Evolutionary conservation across 2,888 invertebrate species (phyloP).

Genomic region (Rosalia funebris): DNA sequence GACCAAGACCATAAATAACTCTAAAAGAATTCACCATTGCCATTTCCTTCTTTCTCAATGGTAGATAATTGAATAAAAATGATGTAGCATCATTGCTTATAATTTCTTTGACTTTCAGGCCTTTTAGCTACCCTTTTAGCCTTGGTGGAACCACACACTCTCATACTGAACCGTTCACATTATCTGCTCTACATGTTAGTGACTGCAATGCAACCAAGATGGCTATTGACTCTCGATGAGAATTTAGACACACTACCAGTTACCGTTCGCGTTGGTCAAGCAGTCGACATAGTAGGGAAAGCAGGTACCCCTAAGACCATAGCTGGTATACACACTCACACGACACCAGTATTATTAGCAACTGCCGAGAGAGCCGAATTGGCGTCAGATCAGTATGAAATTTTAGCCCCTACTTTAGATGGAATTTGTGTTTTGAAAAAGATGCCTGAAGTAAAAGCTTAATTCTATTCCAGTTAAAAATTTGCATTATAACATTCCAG

Average conservation of each 20-base stretch:
- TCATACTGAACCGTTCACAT: slow-evolving; percentile 89
- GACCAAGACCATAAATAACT: no score
- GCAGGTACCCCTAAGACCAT: slow-evolving; percentile 99
- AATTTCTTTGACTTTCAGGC: slow-evolving; percentile 48
- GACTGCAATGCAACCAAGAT: slow-evolving; percentile 97
- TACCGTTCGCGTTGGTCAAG: slow-evolving; percentile 91
- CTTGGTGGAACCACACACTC: slow-evolving; percentile 56
- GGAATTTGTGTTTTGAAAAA: slow-evolving; percentile 97
- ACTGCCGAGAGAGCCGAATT: slow-evolving; percentile 97
- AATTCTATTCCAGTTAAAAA: neutral
- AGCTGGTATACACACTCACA: slow-evolving; percentile 99
- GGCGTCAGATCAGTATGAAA: slow-evolving; percentile 94
- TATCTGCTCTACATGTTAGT: slow-evolving; percentile 93
- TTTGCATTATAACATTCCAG: neutral
- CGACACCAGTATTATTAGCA: slow-evolving; percentile 95
- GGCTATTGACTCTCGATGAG: slow-evolving; percentile 97
- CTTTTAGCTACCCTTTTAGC: slow-evolving; percentile 56
- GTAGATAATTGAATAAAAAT: no score
- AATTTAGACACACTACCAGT: slow-evolving; percentile 90
- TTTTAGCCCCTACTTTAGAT: slow-evolving; percentile 94
- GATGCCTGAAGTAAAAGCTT: slow-evolving; percentile 26
- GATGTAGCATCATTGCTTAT: slow-evolving; percentile 2
- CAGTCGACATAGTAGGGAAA: slow-evolving; percentile 98
- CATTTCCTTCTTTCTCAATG: no score
- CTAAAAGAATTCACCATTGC: no score